Conservation (phyloP, 35 echinoderm and acorn worm genomes). For the Diadema setosum region DNA sequence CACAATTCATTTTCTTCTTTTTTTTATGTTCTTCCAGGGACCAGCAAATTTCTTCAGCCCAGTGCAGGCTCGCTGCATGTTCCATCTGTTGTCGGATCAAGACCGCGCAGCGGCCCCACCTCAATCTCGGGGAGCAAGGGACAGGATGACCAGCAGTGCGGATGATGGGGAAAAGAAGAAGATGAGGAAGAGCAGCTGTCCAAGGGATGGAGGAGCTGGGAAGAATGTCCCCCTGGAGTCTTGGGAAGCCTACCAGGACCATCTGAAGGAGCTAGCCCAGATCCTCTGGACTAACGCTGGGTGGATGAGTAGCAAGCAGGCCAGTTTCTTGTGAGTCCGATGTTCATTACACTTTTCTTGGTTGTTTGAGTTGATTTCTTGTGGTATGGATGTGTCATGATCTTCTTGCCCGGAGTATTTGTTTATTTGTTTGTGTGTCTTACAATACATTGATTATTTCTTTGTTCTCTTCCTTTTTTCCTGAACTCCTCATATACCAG, state of each 20-base stretch:
- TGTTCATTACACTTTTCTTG: no score
- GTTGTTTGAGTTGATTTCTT: no score
- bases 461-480: no score
- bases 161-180: not conserved
- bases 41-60: constrained; percentile 43
- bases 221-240: constrained; percentile 51
- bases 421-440: no score
- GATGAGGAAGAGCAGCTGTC: not conserved
- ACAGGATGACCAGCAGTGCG: not conserved
- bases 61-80: constrained; percentile 41
- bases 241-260: constrained; percentile 56
- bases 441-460: no score
- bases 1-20: no score
- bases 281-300: constrained; percentile 71
- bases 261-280: constrained; percentile 36
- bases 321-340: constrained; percentile 10
- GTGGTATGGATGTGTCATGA: no score
- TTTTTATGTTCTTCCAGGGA: constrained; percentile 21
- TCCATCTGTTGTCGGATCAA: constrained; percentile 36
- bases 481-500: no score
- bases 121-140: no score
- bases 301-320: not conserved
- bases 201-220: not conserved
- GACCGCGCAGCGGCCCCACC: not conserved
- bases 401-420: no score